A percentile compares a stretch with the other conserved stretches of the same genome.
Conservation (phyloP, 2,888 invertebrate species). For the Tineola bisselliella region DNA sequence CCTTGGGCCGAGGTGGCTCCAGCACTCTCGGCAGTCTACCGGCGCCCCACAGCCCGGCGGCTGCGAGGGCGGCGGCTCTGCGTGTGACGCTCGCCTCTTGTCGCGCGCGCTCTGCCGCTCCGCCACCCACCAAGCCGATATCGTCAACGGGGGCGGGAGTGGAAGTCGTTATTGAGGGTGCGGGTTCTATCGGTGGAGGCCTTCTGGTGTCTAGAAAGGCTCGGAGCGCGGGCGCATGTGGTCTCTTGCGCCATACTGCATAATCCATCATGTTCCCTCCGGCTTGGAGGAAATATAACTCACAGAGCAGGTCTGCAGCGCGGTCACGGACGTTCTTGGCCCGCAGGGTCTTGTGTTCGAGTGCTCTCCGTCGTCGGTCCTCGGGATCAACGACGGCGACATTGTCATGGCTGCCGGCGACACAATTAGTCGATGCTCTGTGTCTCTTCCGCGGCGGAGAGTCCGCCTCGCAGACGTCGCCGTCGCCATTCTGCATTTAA, state of each 20-base stretch:
- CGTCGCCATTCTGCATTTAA: slow-evolving; percentile 10
- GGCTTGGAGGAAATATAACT: slow-evolving; percentile 87
- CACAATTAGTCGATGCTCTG: slow-evolving; percentile 23
- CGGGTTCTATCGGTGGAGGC: slow-evolving; percentile 66
- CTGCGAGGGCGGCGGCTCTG: slow-evolving; percentile 89
- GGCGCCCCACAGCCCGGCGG: slow-evolving; percentile 95
- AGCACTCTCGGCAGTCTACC: slow-evolving; percentile 90
- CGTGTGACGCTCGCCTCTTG: slow-evolving; percentile 94
- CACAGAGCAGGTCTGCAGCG: slow-evolving; percentile 81
- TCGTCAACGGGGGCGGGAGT: slow-evolving; percentile 16
- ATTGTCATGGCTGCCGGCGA: slow-evolving; percentile 22
- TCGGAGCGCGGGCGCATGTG: slow-evolving; percentile 77
- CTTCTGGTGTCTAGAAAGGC: slow-evolving; percentile 79
- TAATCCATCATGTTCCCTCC: slow-evolving; percentile 92
- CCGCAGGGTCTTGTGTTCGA: slow-evolving; percentile 76
- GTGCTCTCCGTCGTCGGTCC: slow-evolving; percentile 71
- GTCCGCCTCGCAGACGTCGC: slow-evolving; percentile 19
- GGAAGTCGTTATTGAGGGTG: slow-evolving; percentile 54
- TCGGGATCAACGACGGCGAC: slow-evolving; percentile 17
- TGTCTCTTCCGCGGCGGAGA: slow-evolving; percentile 40
- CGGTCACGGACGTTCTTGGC: slow-evolving; percentile 76
- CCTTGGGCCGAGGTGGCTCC: slow-evolving; percentile 89
- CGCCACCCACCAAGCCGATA: neutral
- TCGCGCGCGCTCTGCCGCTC: slow-evolving; percentile 45
- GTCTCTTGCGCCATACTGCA: slow-evolving; percentile 83